Percentiles rank a stretch among this genome's conserved stretches.
Evolutionary conservation across 2,113 vertebrate species (phyloP).

Genomic region (Sander vitreus): DNA sequence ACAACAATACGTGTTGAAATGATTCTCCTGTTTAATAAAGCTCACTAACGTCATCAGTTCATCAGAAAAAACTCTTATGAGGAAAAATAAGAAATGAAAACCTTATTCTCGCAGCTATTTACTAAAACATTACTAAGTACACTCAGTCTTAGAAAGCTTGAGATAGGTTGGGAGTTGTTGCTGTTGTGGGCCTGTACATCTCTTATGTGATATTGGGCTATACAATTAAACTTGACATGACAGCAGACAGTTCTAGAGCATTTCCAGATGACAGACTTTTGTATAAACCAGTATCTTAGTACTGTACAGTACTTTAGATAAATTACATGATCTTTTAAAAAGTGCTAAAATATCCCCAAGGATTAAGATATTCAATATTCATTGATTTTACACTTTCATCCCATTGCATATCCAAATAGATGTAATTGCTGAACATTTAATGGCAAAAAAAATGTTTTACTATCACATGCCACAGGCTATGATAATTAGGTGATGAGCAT

Average conservation of each 20-base stretch:
- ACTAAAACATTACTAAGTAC: not conserved
- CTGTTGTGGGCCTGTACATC: slow-evolving; percentile 10
- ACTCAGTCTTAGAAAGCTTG: not conserved
- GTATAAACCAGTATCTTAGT: not conserved
- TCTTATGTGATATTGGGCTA: slow-evolving; percentile 6
- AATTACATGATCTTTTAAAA: slow-evolving; percentile 1
- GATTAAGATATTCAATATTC: not conserved
- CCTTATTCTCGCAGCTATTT: not conserved
- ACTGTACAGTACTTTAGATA: not conserved
- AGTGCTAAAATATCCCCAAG: not conserved
- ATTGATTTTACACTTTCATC: not conserved
- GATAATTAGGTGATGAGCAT: slow-evolving; percentile 20
- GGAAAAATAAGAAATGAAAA: not conserved
- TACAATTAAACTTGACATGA: slow-evolving; percentile 22
- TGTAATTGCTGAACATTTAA: not conserved
- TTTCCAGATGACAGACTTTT: slow-evolving; percentile 15
- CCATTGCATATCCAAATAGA: not conserved
- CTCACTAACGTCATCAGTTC: not conserved
- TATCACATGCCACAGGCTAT: not conserved
- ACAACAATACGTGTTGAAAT: slow-evolving; percentile 1
- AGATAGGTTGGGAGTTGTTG: not conserved
- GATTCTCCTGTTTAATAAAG: not conserved
- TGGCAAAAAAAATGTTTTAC: not conserved
- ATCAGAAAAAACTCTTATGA: not conserved
- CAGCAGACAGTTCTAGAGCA: slow-evolving; percentile 4